Percentiles rank a stretch among this genome's conserved stretches.
Conservation (phyloP, 1,140 invertebrate species). For the Hirudo medicinalis region DNA sequence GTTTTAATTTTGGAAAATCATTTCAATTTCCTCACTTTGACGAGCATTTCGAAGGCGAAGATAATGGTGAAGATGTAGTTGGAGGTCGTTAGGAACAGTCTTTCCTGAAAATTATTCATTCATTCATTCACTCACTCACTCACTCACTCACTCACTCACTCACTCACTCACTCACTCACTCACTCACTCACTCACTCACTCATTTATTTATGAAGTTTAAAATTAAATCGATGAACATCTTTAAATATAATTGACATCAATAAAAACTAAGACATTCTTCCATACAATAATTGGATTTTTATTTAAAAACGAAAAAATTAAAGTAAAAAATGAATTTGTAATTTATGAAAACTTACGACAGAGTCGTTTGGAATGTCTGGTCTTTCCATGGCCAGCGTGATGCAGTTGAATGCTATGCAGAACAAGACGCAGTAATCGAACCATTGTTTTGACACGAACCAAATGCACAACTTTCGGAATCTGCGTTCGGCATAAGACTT, state of each 20-base stretch:
- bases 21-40: constrained; percentile 59
- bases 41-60: constrained; percentile 89
- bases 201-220: not conserved
- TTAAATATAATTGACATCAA: not conserved
- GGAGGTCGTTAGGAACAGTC: constrained; percentile 71
- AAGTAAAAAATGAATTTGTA: no score
- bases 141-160: not conserved
- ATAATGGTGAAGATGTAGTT: constrained; percentile 96
- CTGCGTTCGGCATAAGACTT: constrained; percentile 41
- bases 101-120: constrained; percentile 47
- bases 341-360: constrained; percentile 36
- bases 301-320: not conserved
- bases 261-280: not conserved
- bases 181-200: not conserved
- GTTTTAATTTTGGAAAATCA: no score
- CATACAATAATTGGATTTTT: not conserved
- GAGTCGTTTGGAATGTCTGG: constrained; percentile 85
- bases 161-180: not conserved
- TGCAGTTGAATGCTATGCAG: constrained; percentile 87
- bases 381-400: constrained; percentile 94
- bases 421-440: constrained; percentile 92
- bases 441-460: constrained; percentile 76
- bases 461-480: constrained; percentile 63
- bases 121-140: not conserved
- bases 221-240: no score